Conservation (phyloP, 2,113 vertebrate species). For the Leptodactylus fuscus region DNA sequence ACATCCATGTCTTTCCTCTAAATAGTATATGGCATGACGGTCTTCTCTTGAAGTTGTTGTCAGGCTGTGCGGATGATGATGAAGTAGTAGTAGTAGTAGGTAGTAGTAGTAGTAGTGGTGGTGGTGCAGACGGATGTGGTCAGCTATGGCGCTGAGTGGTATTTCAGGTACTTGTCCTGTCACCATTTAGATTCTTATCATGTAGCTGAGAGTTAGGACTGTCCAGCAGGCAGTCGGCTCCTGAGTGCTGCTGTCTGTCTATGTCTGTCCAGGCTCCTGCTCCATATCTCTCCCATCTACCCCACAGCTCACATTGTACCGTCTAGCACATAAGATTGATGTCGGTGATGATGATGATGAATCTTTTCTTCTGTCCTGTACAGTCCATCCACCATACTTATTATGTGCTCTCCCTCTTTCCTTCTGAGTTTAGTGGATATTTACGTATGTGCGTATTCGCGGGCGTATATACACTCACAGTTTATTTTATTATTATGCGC, state of each 20-base stretch:
- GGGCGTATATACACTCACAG: neutral
- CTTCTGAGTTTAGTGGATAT: neutral
- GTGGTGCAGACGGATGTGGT: neutral
- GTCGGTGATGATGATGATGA: constrained; percentile 1
- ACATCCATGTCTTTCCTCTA: too few relatives aligned
- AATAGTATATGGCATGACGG: too few relatives aligned
- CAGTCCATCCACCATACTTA: neutral
- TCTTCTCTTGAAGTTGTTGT: neutral
- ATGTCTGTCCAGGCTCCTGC: constrained; percentile 22
- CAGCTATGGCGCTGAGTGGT: constrained; percentile 14
- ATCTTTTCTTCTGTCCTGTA: neutral
- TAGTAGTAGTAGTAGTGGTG: neutral
- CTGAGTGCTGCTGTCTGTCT: constrained; percentile 20
- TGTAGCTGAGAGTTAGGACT: neutral
- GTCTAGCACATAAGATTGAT: constrained; percentile 28
- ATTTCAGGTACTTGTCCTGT: neutral
- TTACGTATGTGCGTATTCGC: neutral
- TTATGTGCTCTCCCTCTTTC: neutral
- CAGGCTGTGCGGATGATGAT: neutral
- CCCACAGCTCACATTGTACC: constrained; percentile 8
- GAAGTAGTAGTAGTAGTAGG: neutral
- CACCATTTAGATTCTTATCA: constrained; percentile 22
- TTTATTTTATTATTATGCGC: too few relatives aligned
- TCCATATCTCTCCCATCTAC: constrained; percentile 46
- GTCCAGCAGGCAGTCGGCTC: constrained; percentile 8